phyloP scores from a whole-genome alignment of 2,113 vertebrate genomes.

The Neomonachus schauinslandi region DNA sequence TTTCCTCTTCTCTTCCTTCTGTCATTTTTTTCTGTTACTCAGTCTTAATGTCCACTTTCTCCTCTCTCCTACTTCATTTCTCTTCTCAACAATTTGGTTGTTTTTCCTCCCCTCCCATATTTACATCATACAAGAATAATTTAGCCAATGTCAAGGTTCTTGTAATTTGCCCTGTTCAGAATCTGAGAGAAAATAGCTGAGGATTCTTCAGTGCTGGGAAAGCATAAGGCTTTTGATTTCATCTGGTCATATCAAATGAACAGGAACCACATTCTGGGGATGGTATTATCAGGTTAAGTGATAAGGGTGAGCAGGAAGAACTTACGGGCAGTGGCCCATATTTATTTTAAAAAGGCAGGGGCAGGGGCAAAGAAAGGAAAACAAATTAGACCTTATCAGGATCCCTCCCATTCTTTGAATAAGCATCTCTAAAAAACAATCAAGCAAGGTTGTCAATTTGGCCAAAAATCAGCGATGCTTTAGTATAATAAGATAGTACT shows the following conservation, averaged over 20 bases:
- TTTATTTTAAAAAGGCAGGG: neutral
- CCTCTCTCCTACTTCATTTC: neutral
- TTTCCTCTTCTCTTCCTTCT: neutral
- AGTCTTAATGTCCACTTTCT: neutral
- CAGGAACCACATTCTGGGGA: neutral
- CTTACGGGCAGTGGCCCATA: neutral
- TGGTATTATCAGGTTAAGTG: neutral
- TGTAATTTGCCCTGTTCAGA: neutral
- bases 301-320: constrained; percentile 34
- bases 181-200: neutral
- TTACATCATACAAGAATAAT: neutral
- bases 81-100: neutral
- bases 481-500: constrained; percentile 31
- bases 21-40: neutral
- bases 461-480: constrained; percentile 63
- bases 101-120: neutral
- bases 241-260: constrained; percentile 54
- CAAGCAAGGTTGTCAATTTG: constrained; percentile 52
- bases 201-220: neutral
- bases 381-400: constrained; percentile 25
- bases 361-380: constrained; percentile 10
- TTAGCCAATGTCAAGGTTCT: constrained; percentile 35
- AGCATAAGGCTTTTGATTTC: constrained; percentile 8
- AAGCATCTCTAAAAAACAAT: constrained; percentile 47
- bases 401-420: constrained; percentile 37